Base-by-base conservation (phyloP, 2,797 vertebrate species). In the Artibeus lituratus region DNA sequence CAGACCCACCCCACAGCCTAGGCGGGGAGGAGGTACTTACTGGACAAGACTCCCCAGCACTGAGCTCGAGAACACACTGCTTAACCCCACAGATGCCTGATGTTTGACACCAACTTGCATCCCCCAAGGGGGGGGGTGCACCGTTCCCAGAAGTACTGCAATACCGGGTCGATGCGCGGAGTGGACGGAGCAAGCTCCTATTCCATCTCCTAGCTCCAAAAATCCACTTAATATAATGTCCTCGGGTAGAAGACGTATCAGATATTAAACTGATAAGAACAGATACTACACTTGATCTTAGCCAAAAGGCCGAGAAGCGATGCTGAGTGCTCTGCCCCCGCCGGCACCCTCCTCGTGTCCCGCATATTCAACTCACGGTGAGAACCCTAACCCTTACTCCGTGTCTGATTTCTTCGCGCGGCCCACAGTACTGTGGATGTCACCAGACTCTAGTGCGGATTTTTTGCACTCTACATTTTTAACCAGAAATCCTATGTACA, bases 281-380 rank as follows among this genome's bases (percentile, higher is more conserved):
- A 59, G 59, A 78, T 67, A 78, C 49, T 90, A 90, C 87, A 65
- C 73, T 89, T 32, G 73, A 80, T 90, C 59, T 69, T 69, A 90
- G 47, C 62, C 87, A 80, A 90, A n/a, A 69, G 49, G 62, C 62
- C 35, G 87, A 90, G 76, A 90, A 90, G 65, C 65, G 65, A 70
- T 72, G 1, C 14, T 0, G 0, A 0, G 0, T 3, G 0, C 5
- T 32, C 5, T 0, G 10, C 2, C 2, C 10, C 5, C 12, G 19
- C 62, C 10, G 15, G 5, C 26, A 12, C 24, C 55, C 53, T 32
- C n/a, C 57, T 32, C 15, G 8, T 7, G 32, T 2, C 44, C 12
- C 18, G 15, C 74, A 53, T 32, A 4, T 89, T 80, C 0, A 16
- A 42, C 2, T 67, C 47, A 69, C 44, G 14, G 87, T 42, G 74